A percentile compares a stretch with the other conserved stretches of the same genome.
Conservation (phyloP, 2,113 vertebrate species). For the Odocoileus virginianus region DNA sequence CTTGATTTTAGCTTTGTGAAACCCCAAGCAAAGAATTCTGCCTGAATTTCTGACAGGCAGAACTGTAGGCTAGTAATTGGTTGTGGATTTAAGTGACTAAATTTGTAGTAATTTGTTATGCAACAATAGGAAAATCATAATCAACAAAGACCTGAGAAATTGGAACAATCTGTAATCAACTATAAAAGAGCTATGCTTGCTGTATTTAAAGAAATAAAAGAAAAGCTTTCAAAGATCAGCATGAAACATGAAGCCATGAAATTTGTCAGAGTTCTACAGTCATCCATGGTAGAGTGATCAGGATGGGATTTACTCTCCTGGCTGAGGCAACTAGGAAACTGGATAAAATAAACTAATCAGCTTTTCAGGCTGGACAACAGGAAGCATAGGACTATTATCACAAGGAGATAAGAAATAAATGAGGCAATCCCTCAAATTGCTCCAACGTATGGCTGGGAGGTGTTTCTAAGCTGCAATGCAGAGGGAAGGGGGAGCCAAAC, state of each 20-base stretch:
- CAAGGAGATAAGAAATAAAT: neutral
- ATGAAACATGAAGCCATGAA: neutral
- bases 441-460: neutral
- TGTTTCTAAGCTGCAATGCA: neutral
- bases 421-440: neutral
- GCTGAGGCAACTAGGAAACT: neutral
- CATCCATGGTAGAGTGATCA: neutral
- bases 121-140: neutral
- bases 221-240: neutral
- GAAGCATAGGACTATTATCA: neutral
- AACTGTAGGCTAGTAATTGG: neutral
- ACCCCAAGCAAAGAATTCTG: neutral
- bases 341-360: neutral
- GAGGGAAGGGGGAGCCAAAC: neutral
- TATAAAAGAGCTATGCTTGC: neutral
- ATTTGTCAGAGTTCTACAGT: neutral
- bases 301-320: neutral
- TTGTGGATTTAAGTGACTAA: neutral
- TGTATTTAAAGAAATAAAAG: neutral
- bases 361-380: neutral
- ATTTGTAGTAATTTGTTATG: neutral
- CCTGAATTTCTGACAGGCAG: neutral
- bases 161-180: neutral
- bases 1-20: neutral
- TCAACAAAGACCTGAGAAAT: neutral